Evolutionary conservation across 2,113 vertebrate species (phyloP).

Genomic region (Syrrhaptes paradoxus): DNA sequence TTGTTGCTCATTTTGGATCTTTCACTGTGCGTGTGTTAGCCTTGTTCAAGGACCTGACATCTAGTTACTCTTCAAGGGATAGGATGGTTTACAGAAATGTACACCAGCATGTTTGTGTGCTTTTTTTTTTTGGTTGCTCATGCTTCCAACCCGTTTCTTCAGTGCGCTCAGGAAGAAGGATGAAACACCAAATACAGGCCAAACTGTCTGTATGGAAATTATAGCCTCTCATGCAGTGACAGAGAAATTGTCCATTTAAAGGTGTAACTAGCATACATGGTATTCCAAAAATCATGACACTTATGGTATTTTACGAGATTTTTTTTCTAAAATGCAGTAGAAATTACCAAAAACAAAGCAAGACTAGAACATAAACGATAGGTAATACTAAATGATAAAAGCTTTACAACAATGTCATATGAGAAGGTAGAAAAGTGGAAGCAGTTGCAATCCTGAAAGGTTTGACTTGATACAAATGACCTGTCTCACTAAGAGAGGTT

Average conservation of each 20-base stretch:
- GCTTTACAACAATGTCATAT: not conserved
- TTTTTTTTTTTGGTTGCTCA: not conserved
- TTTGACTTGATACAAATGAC: not conserved
- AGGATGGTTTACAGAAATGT: not conserved
- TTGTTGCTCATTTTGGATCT: not conserved
- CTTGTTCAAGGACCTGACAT: not conserved
- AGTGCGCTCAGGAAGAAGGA: not conserved
- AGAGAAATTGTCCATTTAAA: not conserved
- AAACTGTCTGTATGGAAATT: not conserved
- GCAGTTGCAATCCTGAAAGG: not conserved
- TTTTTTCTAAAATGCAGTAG: not conserved
- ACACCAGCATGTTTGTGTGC: not conserved
- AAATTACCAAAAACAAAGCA: not conserved
- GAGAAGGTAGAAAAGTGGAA: not conserved
- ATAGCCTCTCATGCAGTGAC: not conserved
- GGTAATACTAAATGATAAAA: not conserved
- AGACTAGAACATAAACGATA: not conserved
- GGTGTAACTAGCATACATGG: not conserved
- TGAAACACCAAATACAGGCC: not conserved
- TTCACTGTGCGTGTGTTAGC: not conserved
- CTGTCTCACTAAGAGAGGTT: not conserved
- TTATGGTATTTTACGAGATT: not conserved
- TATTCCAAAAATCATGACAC: not conserved
- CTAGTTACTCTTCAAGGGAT: not conserved
- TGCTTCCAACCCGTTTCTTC: not conserved